A percentile compares a stretch with the other conserved stretches of the same genome.
These are phyloP conservation scores for Catalaphyllia jardinei DNA, from an alignment of 64 coral and sea anemone genomes.

Conservation along the genomic window DNA sequence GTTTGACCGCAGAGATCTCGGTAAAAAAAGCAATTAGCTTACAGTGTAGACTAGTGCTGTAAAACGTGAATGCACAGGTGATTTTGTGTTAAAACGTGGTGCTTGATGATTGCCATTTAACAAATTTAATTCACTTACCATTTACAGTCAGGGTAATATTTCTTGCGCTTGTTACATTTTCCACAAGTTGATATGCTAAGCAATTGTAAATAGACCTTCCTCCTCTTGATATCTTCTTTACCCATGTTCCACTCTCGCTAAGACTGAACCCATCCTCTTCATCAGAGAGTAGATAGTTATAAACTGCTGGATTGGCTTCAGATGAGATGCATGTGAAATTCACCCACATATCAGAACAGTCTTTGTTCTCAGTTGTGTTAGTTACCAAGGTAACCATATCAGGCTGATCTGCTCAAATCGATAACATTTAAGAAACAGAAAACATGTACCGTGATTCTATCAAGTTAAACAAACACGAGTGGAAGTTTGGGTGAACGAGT, in stretches of 20 bases:
- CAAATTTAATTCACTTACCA: neutral
- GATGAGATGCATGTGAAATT: slow-evolving; percentile 4
- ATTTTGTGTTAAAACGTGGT: no score
- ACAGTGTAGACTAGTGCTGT: no score
- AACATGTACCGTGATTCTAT: no score
- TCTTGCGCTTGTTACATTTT: neutral
- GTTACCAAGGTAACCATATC: slow-evolving; percentile 2
- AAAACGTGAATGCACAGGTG: no score
- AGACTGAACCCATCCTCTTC: neutral
- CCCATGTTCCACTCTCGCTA: neutral
- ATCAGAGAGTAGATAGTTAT: neutral
- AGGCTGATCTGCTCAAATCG: neutral
- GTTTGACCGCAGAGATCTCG: no score
- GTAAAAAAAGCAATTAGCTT: no score
- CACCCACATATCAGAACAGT: slow-evolving; percentile 7
- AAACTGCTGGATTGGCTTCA: slow-evolving; percentile 11
- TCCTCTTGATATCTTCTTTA: neutral
- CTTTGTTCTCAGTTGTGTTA: slow-evolving; percentile 15
- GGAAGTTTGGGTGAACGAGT: no score
- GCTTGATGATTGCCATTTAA: no score
- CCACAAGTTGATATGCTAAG: neutral
- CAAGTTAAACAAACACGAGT: no score
- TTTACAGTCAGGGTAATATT: neutral
- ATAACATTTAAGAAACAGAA: no score
- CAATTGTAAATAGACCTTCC: neutral